A percentile compares a stretch with the other conserved stretches of the same genome.
These are phyloP conservation scores for Hyperoplus immaculatus DNA, from an alignment of 2,797 vertebrate species.

Conservation along the genomic window DNA sequence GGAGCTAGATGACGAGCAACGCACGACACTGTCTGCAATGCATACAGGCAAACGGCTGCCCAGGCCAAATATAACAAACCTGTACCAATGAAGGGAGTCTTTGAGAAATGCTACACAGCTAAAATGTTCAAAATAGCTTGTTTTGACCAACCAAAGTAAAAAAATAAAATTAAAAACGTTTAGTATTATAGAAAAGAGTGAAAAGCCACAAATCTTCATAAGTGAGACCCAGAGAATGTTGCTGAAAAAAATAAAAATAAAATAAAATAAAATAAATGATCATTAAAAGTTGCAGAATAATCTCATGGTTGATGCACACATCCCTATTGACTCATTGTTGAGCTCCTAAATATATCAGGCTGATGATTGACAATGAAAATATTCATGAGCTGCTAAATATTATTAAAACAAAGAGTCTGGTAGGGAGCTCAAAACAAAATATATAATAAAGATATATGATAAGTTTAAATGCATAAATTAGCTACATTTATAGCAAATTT, in stretches of 20 bases:
- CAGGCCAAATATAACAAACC: neutral
- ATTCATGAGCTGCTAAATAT: neutral
- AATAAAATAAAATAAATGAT: neutral
- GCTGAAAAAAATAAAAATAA: neutral
- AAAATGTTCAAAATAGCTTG: neutral
- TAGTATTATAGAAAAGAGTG: neutral
- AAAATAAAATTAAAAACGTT: neutral
- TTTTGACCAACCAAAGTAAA: neutral
- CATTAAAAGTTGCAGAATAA: neutral
- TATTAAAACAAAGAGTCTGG: neutral
- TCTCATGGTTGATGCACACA: neutral
- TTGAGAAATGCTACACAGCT: neutral
- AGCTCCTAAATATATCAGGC: too few relatives aligned
- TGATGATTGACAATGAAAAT: neutral
- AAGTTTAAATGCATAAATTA: neutral
- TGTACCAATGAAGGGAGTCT: slow-evolving; percentile 13
- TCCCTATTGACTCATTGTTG: neutral
- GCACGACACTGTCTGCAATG: slow-evolving; percentile 4
- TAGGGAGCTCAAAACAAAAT: neutral
- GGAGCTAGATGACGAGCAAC: slow-evolving; percentile 21
- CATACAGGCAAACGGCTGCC: neutral
- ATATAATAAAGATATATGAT: neutral
- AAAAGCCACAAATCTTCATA: neutral
- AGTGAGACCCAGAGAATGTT: neutral
- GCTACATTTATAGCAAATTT: too few relatives aligned